phyloP scores from a whole-genome alignment of 2,797 vertebrate genomes.

The Enteromius anoplus region DNA sequence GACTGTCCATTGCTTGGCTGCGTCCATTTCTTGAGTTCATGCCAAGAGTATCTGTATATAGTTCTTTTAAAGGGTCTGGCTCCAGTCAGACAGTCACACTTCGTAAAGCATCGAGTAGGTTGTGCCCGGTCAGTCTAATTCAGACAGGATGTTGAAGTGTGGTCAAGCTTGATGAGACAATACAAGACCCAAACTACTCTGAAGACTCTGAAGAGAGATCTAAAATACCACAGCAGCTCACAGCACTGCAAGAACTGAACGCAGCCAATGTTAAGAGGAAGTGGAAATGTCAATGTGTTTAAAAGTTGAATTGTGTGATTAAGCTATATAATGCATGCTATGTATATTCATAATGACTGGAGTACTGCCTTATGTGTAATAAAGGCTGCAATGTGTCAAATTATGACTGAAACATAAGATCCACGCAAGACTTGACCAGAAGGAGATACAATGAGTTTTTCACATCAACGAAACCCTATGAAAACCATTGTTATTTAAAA shows the following conservation, averaged over 20 bases:
- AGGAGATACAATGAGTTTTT: neutral
- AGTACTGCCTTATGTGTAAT: neutral
- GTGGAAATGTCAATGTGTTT: neutral
- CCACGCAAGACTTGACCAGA: conserved; percentile 7
- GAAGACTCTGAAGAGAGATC: conserved; percentile 1
- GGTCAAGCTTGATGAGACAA: conserved; percentile 25
- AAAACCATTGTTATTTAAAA: neutral
- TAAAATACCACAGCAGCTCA: neutral
- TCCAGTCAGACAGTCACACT: neutral
- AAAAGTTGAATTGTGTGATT: neutral
- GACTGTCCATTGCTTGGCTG: conserved; percentile 36
- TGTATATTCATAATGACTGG: neutral
- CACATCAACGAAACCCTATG: neutral
- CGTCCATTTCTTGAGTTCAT: conserved; percentile 30
- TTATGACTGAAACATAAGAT: neutral
- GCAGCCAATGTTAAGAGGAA: neutral
- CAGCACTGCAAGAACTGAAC: neutral
- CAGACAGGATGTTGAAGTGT: conserved; percentile 31
- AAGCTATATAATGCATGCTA: neutral
- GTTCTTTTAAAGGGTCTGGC: conserved; percentile 1
- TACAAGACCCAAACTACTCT: neutral
- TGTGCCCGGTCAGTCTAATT: conserved; percentile 19
- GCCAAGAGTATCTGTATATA: conserved; percentile 21
- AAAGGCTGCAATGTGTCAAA: neutral
- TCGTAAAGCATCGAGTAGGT: neutral